Evolutionary conservation across 2,888 invertebrate genomes (phyloP), one percentile per base, ranked within the genome.

Genomic region (Clivina fossor): DNA sequence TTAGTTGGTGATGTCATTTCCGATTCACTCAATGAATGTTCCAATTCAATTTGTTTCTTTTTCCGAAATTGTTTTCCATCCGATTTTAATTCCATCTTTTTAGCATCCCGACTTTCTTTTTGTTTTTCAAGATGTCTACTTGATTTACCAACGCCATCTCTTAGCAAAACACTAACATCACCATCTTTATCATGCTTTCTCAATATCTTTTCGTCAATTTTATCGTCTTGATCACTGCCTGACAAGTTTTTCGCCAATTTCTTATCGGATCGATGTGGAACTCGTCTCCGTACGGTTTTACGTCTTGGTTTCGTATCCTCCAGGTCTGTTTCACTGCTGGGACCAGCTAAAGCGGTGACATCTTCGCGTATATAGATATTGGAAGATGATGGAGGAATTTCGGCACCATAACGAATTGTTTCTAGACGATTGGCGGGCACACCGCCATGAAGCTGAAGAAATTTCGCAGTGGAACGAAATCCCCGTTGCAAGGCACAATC

Each of bases 401-500:
- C 54, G 4, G 54, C 37, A 1, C 46, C 28, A 13, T 47, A 3
- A n/a, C 40, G 37, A 15, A 46, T 24, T 8, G 54, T 44, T 2
- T 78, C 71, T 40, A 90, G 73, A 66, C 88, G 84, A 47, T 79
- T 82, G 3, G 92, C 88, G 1, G 93, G 91, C 28, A 88, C 78
- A 1, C 93, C 94, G 3, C 94, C 93, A 66, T 93, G 90, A 68
- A 93, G 83, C 72, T 93, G 93, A 40, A 96, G 78, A 71, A 91
- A 91, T 73, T 96, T 95, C 20, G 95, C 96, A 47, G 93, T 92
- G 1, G 93, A 91, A 51, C 91, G 80, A 70, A 91, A 88, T 0
- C 92, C 93, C 57, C 90, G 83, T 65, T 86, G 86, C 3, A 94
- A 78, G 0, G 96, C 93, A 60, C 93, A 92, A 71, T 97, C 96